Conservation (phyloP, 2,797 vertebrate genomes). For the Carapus acus region DNA sequence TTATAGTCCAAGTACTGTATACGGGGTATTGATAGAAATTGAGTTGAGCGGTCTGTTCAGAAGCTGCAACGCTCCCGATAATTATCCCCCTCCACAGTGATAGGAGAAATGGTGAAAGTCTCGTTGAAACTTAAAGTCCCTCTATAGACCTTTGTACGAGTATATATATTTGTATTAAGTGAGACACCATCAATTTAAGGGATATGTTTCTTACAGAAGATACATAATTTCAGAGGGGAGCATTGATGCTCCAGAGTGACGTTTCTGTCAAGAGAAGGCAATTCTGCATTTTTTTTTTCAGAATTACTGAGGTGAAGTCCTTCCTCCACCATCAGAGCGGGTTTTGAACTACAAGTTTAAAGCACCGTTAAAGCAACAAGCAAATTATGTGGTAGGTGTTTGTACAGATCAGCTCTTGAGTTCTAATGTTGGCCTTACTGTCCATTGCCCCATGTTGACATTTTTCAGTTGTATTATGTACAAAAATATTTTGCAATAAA, state of each 20-base stretch:
- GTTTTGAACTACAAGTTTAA: constrained; percentile 47
- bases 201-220: constrained; percentile 52
- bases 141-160: constrained; percentile 58
- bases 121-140: constrained; percentile 41
- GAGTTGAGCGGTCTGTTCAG: constrained; percentile 37
- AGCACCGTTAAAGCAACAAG: constrained; percentile 60
- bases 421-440: constrained; percentile 80
- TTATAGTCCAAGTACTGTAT: background rate
- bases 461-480: constrained; percentile 77
- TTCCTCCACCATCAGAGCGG: constrained; percentile 37
- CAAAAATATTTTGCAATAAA: constrained; percentile 84
- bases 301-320: constrained; percentile 40
- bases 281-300: constrained; percentile 60
- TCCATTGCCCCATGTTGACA: constrained; percentile 67
- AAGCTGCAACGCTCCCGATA: constrained; percentile 35
- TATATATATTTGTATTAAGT: constrained; percentile 61
- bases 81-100: constrained; percentile 19
- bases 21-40: constrained; percentile 16
- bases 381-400: constrained; percentile 68
- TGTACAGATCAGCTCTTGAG: constrained; percentile 74
- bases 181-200: constrained; percentile 44
- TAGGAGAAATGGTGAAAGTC: constrained; percentile 24
- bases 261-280: constrained; percentile 58
- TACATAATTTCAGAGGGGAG: constrained; percentile 50
- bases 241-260: constrained; percentile 39